Evolutionary conservation across 2,113 vertebrate species (phyloP).

Genomic region (Scalopus aquaticus): DNA sequence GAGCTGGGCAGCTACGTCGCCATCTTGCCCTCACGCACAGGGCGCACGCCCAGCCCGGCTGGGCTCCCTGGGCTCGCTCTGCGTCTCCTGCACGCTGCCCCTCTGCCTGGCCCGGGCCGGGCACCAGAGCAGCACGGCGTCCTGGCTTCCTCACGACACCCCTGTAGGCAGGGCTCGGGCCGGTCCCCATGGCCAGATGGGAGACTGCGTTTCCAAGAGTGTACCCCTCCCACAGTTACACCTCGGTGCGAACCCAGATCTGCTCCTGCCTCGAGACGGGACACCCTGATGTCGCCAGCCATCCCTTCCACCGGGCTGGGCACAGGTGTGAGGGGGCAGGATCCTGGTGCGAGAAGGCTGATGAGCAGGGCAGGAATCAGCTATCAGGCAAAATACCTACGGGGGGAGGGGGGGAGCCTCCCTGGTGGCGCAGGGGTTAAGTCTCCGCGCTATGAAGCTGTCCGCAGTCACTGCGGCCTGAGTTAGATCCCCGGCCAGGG

Average conservation of each 20-base stretch:
- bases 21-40: not conserved
- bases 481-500: too few species aligned
- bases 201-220: not conserved
- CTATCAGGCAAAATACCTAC: too few species aligned
- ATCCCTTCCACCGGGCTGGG: not conserved
- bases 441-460: too few species aligned
- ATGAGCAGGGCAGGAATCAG: too few species aligned
- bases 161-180: not conserved
- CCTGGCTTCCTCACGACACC: too few species aligned
- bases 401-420: too few species aligned
- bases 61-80: not conserved
- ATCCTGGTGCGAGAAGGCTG: too few species aligned
- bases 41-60: not conserved
- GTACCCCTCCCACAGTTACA: not conserved
- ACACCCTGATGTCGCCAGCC: not conserved
- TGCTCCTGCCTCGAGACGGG: not conserved
- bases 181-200: not conserved
- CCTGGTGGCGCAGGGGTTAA: too few species aligned
- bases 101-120: not conserved
- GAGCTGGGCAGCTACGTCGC: not conserved
- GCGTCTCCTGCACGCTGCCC: not conserved
- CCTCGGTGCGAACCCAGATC: not conserved
- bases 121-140: not conserved
- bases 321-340: not conserved
- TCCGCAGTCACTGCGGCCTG: too few species aligned